Base-by-base conservation (phyloP, 2,888 invertebrate genomes). In the Stenotaenia linearis region DNA sequence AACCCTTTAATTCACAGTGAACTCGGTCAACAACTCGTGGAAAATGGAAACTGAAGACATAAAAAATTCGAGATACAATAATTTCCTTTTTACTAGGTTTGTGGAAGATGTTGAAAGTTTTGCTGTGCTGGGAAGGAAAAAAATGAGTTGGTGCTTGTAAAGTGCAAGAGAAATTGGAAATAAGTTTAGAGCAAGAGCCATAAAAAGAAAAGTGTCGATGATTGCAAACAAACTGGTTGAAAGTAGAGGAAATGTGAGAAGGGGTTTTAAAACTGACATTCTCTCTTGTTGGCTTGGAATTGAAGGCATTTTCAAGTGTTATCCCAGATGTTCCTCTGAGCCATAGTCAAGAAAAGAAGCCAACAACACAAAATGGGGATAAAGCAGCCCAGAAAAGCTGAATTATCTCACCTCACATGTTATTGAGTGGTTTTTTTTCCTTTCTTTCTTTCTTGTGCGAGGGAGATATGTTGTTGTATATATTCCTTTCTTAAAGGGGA, bases 131-230 rank as follows among this genome's bases (percentile, higher is more conserved):
- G 25, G n/a, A 25, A 12, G 28, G 28, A 23, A 28, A 69, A 69
- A 69, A 69, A 28, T 7, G 28, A 23, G 25, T 69, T 7, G 28
- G 69, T 69, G 69, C 69, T 69, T 69, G 69, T 28, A 69, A 69
- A 69, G 69, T 69, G 69, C 25, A 69, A 12, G 25, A 69, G 69
- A 69, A 69, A 69, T 69, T 69, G 69, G 69, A 69, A 69, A 69
- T 69, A 69, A 69, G 23, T 69, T 69, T 69, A 69, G 69, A 69
- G 69, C 69, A 69, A 69, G 69, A 69, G 10, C 69, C 69, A 69
- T 69, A 69, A 69, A 69, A 69, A 69, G 69, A 69, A 69, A 69
- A 69, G 69, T 69, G 69, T 69, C 69, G 69, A 69, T 69, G 69
- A 69, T 69, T 69, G 69, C 69, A 69, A 69, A 69, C 69, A 69